These are phyloP conservation scores for Atethmia centrago DNA, from an alignment of 2,888 invertebrate species.

Conservation along the genomic window DNA sequence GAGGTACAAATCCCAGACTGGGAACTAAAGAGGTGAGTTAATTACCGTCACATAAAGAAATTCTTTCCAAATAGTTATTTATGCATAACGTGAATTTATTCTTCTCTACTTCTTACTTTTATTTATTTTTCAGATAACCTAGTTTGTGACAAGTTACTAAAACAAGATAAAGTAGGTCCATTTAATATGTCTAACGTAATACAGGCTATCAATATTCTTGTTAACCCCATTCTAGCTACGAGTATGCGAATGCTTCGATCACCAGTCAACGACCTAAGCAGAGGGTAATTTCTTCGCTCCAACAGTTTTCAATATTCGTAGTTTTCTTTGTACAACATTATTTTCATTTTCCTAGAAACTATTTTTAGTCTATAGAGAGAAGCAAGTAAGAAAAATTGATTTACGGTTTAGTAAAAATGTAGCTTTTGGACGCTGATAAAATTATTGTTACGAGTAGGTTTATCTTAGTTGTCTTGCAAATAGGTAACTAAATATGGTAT, in stretches of 20 bases:
- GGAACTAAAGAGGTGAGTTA: not conserved
- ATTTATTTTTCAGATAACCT: conserved; percentile 11
- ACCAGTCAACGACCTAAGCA: conserved; percentile 29
- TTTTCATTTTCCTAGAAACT: conserved; percentile 21
- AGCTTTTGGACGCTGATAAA: not conserved
- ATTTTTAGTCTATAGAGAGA: no score
- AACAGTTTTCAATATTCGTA: conserved; percentile 9
- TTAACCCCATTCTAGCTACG: conserved; percentile 21
- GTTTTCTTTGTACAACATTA: not conserved
- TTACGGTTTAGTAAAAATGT: no score
- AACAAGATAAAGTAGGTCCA: conserved; percentile 25
- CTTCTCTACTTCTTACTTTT: not conserved
- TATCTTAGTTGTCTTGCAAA: no score
- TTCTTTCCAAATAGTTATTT: not conserved
- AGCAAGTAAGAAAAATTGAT: no score
- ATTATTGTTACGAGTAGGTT: not conserved
- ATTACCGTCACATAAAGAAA: not conserved
- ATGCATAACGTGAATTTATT: not conserved
- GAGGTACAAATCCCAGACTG: not conserved
- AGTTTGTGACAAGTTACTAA: conserved; percentile 15
- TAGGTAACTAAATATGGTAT: no score
- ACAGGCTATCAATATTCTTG: conserved; percentile 19
- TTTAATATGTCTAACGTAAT: conserved; percentile 25
- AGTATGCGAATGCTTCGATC: conserved; percentile 24
- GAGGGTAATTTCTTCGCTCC: not conserved